These are phyloP conservation scores for Drosophila seclusa DNA, from an alignment of 2,888 invertebrate genomes.

Conservation along the genomic window DNA sequence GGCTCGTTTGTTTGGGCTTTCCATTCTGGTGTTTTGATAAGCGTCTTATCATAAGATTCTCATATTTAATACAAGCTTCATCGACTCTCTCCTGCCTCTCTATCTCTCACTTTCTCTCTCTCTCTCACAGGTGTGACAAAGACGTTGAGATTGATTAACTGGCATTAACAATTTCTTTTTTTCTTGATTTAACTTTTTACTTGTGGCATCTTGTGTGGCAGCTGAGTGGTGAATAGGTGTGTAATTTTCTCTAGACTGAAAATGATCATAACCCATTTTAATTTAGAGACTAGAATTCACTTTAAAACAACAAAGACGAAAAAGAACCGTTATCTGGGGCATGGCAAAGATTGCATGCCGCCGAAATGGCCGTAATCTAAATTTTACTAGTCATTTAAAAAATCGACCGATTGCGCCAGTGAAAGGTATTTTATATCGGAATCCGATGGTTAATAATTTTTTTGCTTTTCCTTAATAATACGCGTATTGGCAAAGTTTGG, in stretches of 20 bases:
- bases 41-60: constrained; percentile 48
- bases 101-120: background rate
- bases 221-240: background rate
- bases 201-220: constrained; percentile 3
- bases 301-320: background rate
- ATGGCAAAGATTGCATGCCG: background rate
- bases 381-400: background rate
- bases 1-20: constrained; percentile 33
- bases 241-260: background rate
- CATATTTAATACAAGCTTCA: constrained; percentile 25
- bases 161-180: constrained; percentile 9
- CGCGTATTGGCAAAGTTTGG: background rate
- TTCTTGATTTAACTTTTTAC: background rate
- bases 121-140: background rate
- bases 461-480: background rate
- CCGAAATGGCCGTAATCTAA: background rate
- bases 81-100: constrained; percentile 4
- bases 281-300: background rate
- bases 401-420: background rate
- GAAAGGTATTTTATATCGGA: background rate
- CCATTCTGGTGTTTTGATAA: constrained; percentile 39
- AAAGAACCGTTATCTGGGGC: background rate
- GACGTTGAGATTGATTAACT: constrained; percentile 12
- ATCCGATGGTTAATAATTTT: background rate
- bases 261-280: background rate